Conservation (phyloP, 2,113 vertebrate species). For the Cromileptes altivelis region DNA sequence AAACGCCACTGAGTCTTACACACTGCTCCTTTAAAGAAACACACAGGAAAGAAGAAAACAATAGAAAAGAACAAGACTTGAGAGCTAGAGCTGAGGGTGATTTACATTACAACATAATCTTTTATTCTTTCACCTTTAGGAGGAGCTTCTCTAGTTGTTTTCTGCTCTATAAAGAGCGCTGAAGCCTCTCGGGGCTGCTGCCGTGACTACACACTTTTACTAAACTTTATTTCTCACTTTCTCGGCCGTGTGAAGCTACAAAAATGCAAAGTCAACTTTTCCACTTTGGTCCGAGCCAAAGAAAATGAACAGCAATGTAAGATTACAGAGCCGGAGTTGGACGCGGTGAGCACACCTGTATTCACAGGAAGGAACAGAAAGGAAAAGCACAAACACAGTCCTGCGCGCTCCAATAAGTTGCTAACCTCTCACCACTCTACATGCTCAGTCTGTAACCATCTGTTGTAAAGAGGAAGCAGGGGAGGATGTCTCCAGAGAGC, state of each 20-base stretch:
- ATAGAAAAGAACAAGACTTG: too few species aligned
- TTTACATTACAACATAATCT: too few species aligned
- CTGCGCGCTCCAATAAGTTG: not conserved
- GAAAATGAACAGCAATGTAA: not conserved
- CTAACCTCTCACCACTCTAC: not conserved
- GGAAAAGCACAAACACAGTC: conserved; percentile 5
- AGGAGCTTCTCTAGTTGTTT: too few species aligned
- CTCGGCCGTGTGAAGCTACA: not conserved
- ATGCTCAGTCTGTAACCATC: conserved; percentile 29
- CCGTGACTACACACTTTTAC: too few species aligned
- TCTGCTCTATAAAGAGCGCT: too few species aligned
- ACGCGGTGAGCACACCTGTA: conserved; percentile 37
- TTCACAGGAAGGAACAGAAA: conserved; percentile 39
- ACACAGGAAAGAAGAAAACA: too few species aligned
- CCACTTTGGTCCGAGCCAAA: conserved; percentile 27
- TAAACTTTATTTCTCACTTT: not conserved
- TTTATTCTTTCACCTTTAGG: too few species aligned
- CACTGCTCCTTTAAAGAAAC: too few species aligned
- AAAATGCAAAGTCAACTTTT: conserved; percentile 58
- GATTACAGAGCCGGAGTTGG: not conserved
- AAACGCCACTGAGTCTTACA: too few species aligned
- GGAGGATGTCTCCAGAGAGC: conserved; percentile 36
- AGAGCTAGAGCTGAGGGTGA: too few species aligned
- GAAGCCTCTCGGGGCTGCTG: too few species aligned
- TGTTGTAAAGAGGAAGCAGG: conserved; percentile 43